Evolutionary conservation across 2,797 vertebrate species (phyloP), one percentile per base, ranked within the genome.

Genomic region (Sebastes oblongus): DNA sequence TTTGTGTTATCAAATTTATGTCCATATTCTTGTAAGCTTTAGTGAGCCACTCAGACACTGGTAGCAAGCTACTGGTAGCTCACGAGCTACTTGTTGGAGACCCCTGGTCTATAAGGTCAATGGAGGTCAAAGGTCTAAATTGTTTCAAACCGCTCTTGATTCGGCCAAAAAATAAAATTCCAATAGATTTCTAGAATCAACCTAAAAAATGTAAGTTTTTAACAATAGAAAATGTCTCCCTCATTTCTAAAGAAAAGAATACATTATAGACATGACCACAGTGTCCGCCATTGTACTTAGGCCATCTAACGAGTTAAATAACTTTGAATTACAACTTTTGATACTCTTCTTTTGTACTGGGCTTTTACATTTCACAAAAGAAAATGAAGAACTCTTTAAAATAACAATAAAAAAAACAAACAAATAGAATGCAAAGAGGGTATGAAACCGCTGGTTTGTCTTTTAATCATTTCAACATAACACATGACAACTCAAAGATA

Each of bases 381-480:
- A 72, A 27, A 25, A 8, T 20, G 4, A 0, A 42, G 14, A 24
- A 60, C 5, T 3, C 10, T 25, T 60, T 1, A 56, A 52, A 66
- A 14, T 25, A 34, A 46, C 8, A 59, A 50, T 42, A 55, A 29
- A 8, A 13, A 13, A 69, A 66, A 46, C 6, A 0, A 46, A 46
- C 42, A 52, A 52, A 52, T 79, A 74, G 22, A 87, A 77, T 29
- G 27, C 89, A 77, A 58, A 59, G 84, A 77, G 85, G 82, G 79
- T 94, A 93, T 92, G 91, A 94, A 95, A 95, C 94, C 88, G 81
- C 94, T 93, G 94, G 92, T 95, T 96, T 91, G 89, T 94, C 89
- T 95, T 96, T 96, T 96, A 96, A 96, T 96, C 89, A 94, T 95
- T 94, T 95, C 95, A 96, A 95, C 93, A 95, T 95, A 94, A 96